Base-by-base conservation (phyloP, 2,888 invertebrate genomes). In the Hydrotaea diabolus region DNA sequence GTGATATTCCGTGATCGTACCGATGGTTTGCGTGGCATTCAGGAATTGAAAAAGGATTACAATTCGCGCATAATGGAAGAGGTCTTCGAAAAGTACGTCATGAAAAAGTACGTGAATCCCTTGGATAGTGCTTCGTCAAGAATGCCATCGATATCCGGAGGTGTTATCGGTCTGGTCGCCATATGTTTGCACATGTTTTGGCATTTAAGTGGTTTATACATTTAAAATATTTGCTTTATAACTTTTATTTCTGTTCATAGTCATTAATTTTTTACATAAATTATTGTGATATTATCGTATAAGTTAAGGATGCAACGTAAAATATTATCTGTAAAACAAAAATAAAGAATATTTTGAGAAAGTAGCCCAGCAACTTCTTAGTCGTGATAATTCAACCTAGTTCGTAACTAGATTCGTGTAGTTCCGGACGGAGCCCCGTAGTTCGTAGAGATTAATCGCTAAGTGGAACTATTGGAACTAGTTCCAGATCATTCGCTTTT, bases 1-100 rank as follows among this genome's bases (percentile, higher is more conserved):
- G 92, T 97, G 0, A 91, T 97, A 53, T 97, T 97, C 83, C 89
- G 89, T 4, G 92, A 92, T 85, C 89, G 86, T 46, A 92, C 92
- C 0, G 92, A 92, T 23, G 88, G 89, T 1, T 86, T 92, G 36
- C 86, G 88, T 7, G 90, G 91, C 2, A 53, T 88, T 0, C 86
- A 86, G 7, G 92, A 92, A 15, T 77, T 92, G 43, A 88, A 88
- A 43, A 88, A 89, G 5, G 90, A 92, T 71, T 80, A 88, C 13
- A 89, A 91, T n/a, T 86, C 86, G 11, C 88, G 92, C 5, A 87
- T 88, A 1, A 90, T 92, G 90, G 92, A 92, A 83, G 86, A 88
- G 53, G 89, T 92, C 49, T 92, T 89, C 73, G 89, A 90, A 0
- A 89, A 89, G 3, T 92, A 91, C 80, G 39, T 87, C 3, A 77